Evolutionary conservation across 2,113 vertebrate species (phyloP).

Genomic region (Corynorhinus townsendii): DNA sequence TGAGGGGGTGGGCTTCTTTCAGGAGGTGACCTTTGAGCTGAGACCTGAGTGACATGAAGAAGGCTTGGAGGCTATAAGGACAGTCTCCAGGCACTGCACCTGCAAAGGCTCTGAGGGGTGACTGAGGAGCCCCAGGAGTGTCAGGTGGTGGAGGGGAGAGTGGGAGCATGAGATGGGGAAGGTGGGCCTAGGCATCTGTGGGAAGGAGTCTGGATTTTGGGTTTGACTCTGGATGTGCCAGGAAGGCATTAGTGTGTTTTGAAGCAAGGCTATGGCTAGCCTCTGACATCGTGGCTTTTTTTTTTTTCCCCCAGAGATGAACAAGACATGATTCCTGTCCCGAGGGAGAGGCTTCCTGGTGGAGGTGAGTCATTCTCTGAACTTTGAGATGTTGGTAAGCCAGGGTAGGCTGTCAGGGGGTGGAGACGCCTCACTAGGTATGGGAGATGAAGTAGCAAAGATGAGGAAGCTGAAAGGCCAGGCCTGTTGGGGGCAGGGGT

Average conservation of each 20-base stretch:
- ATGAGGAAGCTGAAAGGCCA: fast-evolving
- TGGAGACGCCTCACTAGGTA: neutral
- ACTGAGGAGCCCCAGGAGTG: neutral
- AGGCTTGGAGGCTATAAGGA: neutral
- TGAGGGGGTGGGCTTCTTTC: neutral
- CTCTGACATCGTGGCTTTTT: neutral
- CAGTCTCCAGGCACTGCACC: fast-evolving
- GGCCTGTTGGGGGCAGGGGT: fast-evolving
- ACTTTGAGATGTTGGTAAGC: neutral
- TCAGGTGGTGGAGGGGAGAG: neutral
- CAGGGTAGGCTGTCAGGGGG: neutral
- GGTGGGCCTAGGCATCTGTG: fast-evolving
- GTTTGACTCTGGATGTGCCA: neutral
- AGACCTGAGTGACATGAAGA: neutral
- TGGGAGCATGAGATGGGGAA: neutral
- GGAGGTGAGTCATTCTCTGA: slow-evolving; percentile 24
- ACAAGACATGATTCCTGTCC: neutral
- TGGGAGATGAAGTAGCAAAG: neutral
- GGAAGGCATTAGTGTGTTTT: neutral
- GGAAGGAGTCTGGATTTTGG: neutral
- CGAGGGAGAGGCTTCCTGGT: slow-evolving; percentile 26
- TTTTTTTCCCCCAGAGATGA: neutral
- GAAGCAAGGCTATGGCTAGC: neutral
- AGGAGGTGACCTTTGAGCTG: neutral
- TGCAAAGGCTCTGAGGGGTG: neutral